Evolutionary conservation across 2,113 vertebrate species (phyloP).

Genomic region (Triplophysa dalaica): DNA sequence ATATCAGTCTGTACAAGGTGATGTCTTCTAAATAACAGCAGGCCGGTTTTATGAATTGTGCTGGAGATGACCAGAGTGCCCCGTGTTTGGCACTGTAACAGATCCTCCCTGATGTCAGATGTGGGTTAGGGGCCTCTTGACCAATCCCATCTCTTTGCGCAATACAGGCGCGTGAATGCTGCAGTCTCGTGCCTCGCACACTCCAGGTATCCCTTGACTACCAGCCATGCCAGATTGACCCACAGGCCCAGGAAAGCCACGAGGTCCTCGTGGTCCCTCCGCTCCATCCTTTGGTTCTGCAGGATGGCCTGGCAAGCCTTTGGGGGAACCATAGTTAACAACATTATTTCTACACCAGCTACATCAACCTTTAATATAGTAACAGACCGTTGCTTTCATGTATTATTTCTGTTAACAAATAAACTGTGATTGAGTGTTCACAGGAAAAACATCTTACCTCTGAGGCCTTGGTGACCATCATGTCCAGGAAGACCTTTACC

Average conservation of each 20-base stretch:
- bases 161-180: conserved; percentile 66
- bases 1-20: conserved; percentile 23
- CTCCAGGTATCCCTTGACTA: conserved; percentile 62
- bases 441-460: conserved; percentile 53
- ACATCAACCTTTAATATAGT: too few relatives aligned
- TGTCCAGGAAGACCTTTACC: conserved; percentile 64
- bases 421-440: background rate
- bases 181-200: conserved; percentile 74
- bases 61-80: background rate
- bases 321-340: background rate
- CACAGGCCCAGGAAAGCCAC: conserved; percentile 65
- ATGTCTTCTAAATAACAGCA: conserved; percentile 15
- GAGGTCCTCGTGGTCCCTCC: conserved; percentile 64
- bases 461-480: conserved; percentile 66
- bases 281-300: conserved; percentile 64
- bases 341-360: background rate
- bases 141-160: conserved; percentile 73
- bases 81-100: background rate
- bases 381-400: background rate
- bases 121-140: conserved; percentile 68
- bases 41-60: conserved; percentile 12
- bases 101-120: conserved; percentile 53
- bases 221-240: conserved; percentile 62
- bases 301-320: conserved; percentile 67
- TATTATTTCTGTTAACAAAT: background rate